Base-by-base conservation (phyloP, 2,888 invertebrate species). In the Xiphydria camelus region DNA sequence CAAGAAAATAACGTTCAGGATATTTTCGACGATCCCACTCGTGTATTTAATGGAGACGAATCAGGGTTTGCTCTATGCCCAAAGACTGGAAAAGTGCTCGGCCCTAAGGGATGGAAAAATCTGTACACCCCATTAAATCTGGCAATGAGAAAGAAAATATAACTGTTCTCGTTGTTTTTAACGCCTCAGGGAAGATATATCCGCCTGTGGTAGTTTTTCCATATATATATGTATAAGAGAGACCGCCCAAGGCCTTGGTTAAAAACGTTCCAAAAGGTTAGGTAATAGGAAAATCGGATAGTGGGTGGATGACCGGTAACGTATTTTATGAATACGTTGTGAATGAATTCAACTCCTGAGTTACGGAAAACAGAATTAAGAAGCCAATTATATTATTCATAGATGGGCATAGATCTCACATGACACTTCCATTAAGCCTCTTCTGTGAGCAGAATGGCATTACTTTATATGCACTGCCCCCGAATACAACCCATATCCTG, bases 61-160 rank as follows among this genome's bases (percentile, higher is more conserved):
- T 58, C 50, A 15, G 53, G 58, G 23, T 61, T 66, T 47, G 15
- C 45, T 22, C 38, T 60, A 15, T 63, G 59, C 36, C 59, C 61
- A 29, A 60, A 62, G 36, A 52, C 56, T 10, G 61, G 60, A 31
- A 59, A 61, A 49, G 59, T 65, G 47, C 48, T 65, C 47, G 64
- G 50, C n/a, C 63, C 62, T 29, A 65, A 52, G 47, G 62, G 63
- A 3, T 59, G 20, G 15, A 55, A 53, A 38, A 61, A 64, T 39
- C 21, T 61, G 4, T 59, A 60, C 34, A 14, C 51, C 39, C 45
- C 64, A 25, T 54, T n/a, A n/a, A 59, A 44, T 39, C 29, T 14
- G 51, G 58, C 3, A 61, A 57, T n/a, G 61, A 63, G 45, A 67
- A 66, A 52, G 63, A 62, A 12, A 61, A 49, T n/a, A n/a, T n/a